phyloP scores from a whole-genome alignment of 2,113 vertebrate genomes.

The Anoplopoma fimbria region DNA sequence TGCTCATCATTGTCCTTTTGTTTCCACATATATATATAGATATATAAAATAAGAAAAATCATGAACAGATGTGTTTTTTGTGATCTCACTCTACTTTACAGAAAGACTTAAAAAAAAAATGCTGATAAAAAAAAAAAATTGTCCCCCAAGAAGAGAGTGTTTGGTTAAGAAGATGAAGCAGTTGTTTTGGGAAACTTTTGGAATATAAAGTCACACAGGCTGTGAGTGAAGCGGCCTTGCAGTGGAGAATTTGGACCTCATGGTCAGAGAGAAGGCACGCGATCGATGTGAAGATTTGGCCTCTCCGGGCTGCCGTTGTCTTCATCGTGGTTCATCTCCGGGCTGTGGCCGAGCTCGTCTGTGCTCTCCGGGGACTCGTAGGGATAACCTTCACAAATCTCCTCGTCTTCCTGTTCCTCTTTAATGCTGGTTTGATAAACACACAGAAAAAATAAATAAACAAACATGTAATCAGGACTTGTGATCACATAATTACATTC shows the following conservation, averaged over 20 bases:
- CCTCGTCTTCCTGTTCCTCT: constrained; percentile 94
- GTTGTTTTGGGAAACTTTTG: constrained; percentile 50
- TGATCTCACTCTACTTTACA: constrained; percentile 75
- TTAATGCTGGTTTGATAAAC: constrained; percentile 87
- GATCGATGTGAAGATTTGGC: constrained; percentile 88
- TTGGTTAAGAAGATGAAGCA: constrained; percentile 74
- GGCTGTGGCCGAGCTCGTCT: constrained; percentile 90
- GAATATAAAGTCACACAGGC: constrained; percentile 55
- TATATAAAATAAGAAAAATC: constrained; percentile 60
- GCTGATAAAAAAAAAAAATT: constrained; percentile 39
- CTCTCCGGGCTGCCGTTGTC: constrained; percentile 89
- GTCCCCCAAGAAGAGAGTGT: constrained; percentile 58
- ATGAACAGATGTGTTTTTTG: constrained; percentile 46
- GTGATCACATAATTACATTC: neutral
- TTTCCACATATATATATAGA: constrained; percentile 5
- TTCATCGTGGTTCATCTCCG: constrained; percentile 89
- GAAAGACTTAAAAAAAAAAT: constrained; percentile 57
- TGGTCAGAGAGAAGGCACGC: constrained; percentile 79
- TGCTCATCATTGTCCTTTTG: constrained; percentile 68
- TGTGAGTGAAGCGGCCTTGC: constrained; percentile 53
- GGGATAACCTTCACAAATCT: constrained; percentile 90
- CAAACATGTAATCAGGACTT: neutral
- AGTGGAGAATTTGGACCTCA: constrained; percentile 31
- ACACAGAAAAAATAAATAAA: neutral
- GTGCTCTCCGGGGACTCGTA: constrained; percentile 91